A percentile compares a stretch with the other conserved stretches of the same genome.
Evolutionary conservation across 2,113 vertebrate species (phyloP).

Genomic region (Apus apus): DNA sequence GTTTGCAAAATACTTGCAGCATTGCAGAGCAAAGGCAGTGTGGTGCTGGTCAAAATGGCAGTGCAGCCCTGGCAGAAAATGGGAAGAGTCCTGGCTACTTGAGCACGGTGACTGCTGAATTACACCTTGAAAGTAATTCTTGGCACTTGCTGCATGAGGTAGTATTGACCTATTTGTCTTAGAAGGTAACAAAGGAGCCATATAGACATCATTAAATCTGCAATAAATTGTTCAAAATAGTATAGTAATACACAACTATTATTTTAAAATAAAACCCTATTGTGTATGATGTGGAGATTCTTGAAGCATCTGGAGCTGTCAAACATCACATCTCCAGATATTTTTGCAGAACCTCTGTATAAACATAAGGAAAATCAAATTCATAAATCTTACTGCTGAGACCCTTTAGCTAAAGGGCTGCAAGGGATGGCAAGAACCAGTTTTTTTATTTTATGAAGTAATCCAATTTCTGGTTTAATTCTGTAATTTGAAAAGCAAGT

Average conservation of each 20-base stretch:
- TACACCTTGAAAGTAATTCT: not conserved
- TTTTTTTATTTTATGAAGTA: not conserved
- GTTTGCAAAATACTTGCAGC: not conserved
- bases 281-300: not conserved
- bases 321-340: not conserved
- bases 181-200: not conserved
- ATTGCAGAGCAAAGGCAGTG: not conserved
- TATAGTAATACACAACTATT: not conserved
- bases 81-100: accelerated
- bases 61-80: not conserved
- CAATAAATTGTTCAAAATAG: not conserved
- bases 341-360: not conserved
- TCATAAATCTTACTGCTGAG: not conserved
- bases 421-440: not conserved
- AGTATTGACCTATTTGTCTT: not conserved
- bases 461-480: not conserved
- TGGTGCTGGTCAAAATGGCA: constrained; percentile 17
- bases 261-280: not conserved
- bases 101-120: not conserved
- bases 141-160: not conserved
- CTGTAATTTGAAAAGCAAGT: not conserved
- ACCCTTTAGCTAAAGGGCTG: not conserved
- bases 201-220: not conserved
- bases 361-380: not conserved
- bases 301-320: not conserved